Conservation (phyloP, 2,797 vertebrate genomes). For the Glyptemys insculpta region DNA sequence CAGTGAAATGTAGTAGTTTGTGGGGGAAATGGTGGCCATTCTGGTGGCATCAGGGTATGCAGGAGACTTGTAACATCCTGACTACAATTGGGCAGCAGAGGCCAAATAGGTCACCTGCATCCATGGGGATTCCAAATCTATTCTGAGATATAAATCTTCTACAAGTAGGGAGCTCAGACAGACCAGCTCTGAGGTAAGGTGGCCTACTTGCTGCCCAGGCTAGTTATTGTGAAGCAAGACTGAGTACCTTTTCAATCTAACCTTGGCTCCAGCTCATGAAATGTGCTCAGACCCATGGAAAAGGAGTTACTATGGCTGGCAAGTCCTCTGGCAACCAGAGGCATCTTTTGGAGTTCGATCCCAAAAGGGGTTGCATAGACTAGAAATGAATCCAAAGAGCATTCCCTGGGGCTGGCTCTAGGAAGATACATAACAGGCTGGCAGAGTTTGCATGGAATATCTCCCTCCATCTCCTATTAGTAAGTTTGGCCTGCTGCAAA, state of each 20-base stretch:
- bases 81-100: not conserved
- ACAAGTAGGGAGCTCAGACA: not conserved
- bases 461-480: not conserved
- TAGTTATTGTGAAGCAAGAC: not conserved
- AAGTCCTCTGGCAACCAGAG: not conserved
- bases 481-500: not conserved
- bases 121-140: not conserved
- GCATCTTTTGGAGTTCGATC: not conserved
- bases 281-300: not conserved
- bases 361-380: not conserved
- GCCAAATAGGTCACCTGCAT: rapidly evolving
- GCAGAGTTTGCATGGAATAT: not conserved
- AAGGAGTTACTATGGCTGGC: no score
- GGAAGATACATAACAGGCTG: rapidly evolving
- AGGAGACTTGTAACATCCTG: not conserved
- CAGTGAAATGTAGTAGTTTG: not conserved
- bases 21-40: not conserved
- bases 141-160: not conserved
- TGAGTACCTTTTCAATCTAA: not conserved
- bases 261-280: not conserved
- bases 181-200: not conserved
- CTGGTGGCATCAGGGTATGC: not conserved
- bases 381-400: not conserved
- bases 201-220: not conserved
- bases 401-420: not conserved